Conservation (phyloP, 2,888 invertebrate species). For the Spialia ferax region DNA sequence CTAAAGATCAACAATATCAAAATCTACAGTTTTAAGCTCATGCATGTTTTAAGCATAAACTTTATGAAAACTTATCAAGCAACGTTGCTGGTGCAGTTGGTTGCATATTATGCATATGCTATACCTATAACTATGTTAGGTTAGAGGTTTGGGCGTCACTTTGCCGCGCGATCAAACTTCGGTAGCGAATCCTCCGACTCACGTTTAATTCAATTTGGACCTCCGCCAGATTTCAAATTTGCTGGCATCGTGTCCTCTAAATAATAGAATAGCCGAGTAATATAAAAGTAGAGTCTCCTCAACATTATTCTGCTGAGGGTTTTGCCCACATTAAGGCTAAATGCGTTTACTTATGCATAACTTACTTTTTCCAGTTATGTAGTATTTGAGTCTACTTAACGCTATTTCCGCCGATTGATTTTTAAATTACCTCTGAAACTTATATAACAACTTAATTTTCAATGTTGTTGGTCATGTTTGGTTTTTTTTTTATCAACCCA, state of each 20-base stretch:
- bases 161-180: slow-evolving; percentile 71
- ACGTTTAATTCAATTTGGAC: slow-evolving; percentile 83
- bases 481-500: too few species aligned
- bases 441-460: too few species aligned
- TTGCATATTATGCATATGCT: slow-evolving; percentile 41
- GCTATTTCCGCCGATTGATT: neutral
- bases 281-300: slow-evolving; percentile 38
- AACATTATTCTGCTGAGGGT: slow-evolving; percentile 33
- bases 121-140: too few species aligned
- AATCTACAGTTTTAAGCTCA: slow-evolving; percentile 24
- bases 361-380: neutral
- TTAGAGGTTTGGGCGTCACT: slow-evolving; percentile 57
- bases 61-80: slow-evolving; percentile 39
- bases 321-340: slow-evolving; percentile 24
- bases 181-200: slow-evolving; percentile 63
- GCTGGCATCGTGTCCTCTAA: slow-evolving; percentile 74
- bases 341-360: slow-evolving; percentile 17
- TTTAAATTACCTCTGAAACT: neutral
- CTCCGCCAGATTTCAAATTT: slow-evolving; percentile 78
- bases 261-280: slow-evolving; percentile 72
- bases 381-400: slow-evolving; percentile 2
- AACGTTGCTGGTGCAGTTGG: slow-evolving; percentile 24
- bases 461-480: too few species aligned
- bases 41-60: slow-evolving; percentile 34
- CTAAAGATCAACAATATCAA: slow-evolving; percentile 5